phyloP scores from a whole-genome alignment of 1,140 invertebrate species.

The Temnothorax curvispinosus region DNA sequence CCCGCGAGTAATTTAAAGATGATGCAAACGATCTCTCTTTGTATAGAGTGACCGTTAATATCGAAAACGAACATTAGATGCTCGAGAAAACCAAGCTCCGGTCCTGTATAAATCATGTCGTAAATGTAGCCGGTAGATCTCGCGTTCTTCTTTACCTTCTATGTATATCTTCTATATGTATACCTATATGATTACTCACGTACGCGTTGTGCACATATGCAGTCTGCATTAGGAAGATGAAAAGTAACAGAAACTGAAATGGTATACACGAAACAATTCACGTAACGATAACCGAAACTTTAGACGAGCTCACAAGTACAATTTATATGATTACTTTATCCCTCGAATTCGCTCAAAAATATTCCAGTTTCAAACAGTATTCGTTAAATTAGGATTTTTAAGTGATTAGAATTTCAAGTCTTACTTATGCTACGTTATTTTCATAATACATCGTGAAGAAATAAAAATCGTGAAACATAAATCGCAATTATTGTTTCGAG shows the following conservation, averaged over 20 bases:
- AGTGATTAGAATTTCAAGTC: not conserved
- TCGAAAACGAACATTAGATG: not conserved
- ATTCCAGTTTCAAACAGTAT: not conserved
- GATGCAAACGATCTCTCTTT: not conserved
- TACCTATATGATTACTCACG: not conserved
- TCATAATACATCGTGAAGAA: not conserved
- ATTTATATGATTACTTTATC: not conserved
- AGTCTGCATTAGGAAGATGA: constrained; percentile 32
- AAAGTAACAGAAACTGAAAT: not conserved
- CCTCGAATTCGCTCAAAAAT: not conserved
- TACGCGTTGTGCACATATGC: not conserved
- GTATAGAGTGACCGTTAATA: not conserved
- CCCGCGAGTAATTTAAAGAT: constrained; percentile 36
- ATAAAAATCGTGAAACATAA: not conserved
- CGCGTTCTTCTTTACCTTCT: not conserved
- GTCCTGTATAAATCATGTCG: not conserved
- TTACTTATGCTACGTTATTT: not conserved
- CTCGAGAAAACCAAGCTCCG: not conserved
- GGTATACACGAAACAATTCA: not conserved
- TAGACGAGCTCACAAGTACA: not conserved
- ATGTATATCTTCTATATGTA: not conserved
- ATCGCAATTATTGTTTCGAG: not conserved
- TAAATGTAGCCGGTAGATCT: constrained; percentile 4
- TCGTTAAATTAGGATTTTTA: not conserved
- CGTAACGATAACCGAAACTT: not conserved